phyloP scores from a whole-genome alignment of 2,888 invertebrate species.

The Sphaerophoria taeniata region DNA sequence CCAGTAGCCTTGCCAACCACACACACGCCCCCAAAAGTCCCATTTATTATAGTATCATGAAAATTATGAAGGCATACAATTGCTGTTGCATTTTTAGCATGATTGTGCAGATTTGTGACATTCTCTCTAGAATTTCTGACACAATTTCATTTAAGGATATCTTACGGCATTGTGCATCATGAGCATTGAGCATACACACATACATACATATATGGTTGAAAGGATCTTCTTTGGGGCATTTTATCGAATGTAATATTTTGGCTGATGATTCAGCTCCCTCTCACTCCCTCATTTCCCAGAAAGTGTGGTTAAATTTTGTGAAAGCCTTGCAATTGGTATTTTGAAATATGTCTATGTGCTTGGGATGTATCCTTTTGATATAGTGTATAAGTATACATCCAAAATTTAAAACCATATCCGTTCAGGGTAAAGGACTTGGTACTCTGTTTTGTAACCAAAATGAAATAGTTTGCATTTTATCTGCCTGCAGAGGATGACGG shows the following conservation, averaged over 20 bases:
- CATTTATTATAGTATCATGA: neutral
- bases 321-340: conserved; percentile 36
- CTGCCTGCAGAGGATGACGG: conserved; percentile 19
- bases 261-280: conserved; percentile 24
- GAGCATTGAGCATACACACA: too few relatives aligned
- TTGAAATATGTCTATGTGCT: conserved; percentile 8
- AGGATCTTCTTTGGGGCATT: conserved; percentile 35
- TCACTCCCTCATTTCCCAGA: neutral
- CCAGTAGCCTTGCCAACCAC: neutral
- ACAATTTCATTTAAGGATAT: conserved; percentile 48
- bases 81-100: conserved; percentile 51
- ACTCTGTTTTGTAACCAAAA: conserved; percentile 21
- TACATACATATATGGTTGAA: neutral
- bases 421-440: neutral
- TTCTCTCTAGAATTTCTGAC: conserved; percentile 56
- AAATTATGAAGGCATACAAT: conserved; percentile 39
- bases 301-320: conserved; percentile 31
- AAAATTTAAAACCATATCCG: too few relatives aligned
- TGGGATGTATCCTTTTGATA: neutral
- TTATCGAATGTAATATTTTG: conserved; percentile 20
- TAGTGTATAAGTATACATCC: neutral
- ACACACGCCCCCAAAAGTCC: neutral
- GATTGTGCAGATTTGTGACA: conserved; percentile 68
- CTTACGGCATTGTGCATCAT: conserved; percentile 23
- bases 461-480: conserved; percentile 39